Evolutionary conservation across 2,797 vertebrate species (phyloP).

Genomic region (Anguilla megastoma): DNA sequence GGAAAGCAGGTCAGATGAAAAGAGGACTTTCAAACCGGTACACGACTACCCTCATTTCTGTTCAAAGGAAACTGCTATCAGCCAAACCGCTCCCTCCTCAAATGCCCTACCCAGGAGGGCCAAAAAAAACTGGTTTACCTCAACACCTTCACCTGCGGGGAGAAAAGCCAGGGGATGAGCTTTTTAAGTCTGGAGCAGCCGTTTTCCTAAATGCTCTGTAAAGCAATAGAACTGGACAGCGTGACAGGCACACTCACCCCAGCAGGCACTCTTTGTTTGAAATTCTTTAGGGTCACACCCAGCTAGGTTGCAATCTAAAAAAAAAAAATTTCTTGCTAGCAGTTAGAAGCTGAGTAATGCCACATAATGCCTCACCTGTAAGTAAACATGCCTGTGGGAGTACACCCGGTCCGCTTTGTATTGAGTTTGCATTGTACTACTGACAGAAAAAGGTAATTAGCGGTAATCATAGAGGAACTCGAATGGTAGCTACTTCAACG

Average conservation of each 20-base stretch:
- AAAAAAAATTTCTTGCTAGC: constrained; percentile 43
- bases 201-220: constrained; percentile 24
- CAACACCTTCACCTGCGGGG: background rate
- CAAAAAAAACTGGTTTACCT: constrained; percentile 50
- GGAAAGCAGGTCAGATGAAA: background rate
- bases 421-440: constrained; percentile 48
- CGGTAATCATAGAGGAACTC: background rate
- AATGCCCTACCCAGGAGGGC: constrained; percentile 42
- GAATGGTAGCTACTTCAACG: background rate
- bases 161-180: constrained; percentile 37
- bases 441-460: constrained; percentile 46
- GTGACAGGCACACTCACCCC: constrained; percentile 41
- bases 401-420: constrained; percentile 42
- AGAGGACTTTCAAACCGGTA: constrained; percentile 19
- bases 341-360: constrained; percentile 25
- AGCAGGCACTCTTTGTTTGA: constrained; percentile 65
- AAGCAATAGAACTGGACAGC: constrained; percentile 43
- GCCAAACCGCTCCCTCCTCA: background rate
- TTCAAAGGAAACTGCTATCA: background rate
- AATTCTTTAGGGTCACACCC: constrained; percentile 82
- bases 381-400: constrained; percentile 23
- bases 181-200: constrained; percentile 27
- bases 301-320: constrained; percentile 67
- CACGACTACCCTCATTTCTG: constrained; percentile 4
- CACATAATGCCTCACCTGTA: constrained; percentile 12